Evolutionary conservation across 2,797 vertebrate genomes (phyloP).

Genomic region (Rhynchonycteris naso): DNA sequence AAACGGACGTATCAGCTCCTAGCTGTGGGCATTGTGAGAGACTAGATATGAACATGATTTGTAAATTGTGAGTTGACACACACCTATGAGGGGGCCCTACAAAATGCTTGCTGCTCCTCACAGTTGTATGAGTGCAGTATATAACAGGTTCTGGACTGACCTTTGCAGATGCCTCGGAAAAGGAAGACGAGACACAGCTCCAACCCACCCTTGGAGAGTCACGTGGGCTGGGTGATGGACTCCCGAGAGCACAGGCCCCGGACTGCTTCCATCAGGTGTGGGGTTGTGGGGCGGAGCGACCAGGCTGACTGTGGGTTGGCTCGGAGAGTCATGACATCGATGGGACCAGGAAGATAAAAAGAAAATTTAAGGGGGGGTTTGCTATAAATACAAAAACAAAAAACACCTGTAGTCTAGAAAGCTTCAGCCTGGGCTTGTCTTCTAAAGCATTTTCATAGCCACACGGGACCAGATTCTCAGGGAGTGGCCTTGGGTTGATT

Average conservation of each 20-base stretch:
- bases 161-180: slow-evolving; percentile 95
- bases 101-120: not conserved
- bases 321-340: not conserved
- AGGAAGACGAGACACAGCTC: slow-evolving; percentile 99
- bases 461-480: not conserved
- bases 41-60: not conserved
- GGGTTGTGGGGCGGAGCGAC: rapidly evolving
- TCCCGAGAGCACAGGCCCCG: slow-evolving; percentile 97
- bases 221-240: slow-evolving; percentile 99
- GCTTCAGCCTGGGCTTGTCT: not conserved
- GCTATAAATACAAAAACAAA: not conserved
- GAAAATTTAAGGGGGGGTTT: not conserved
- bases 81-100: not conserved
- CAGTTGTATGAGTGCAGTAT: not conserved
- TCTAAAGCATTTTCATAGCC: not conserved
- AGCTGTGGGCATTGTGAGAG: not conserved
- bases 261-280: slow-evolving; percentile 96
- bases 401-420: not conserved
- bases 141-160: slow-evolving; percentile 18
- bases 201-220: slow-evolving; percentile 98
- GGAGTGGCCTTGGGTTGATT: not conserved
- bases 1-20: not conserved
- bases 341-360: not conserved
- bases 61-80: not conserved
- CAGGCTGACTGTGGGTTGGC: not conserved